These are phyloP conservation scores for Coecobrya sp. DNA, from an alignment of 2,888 invertebrate genomes.

Conservation along the genomic window DNA sequence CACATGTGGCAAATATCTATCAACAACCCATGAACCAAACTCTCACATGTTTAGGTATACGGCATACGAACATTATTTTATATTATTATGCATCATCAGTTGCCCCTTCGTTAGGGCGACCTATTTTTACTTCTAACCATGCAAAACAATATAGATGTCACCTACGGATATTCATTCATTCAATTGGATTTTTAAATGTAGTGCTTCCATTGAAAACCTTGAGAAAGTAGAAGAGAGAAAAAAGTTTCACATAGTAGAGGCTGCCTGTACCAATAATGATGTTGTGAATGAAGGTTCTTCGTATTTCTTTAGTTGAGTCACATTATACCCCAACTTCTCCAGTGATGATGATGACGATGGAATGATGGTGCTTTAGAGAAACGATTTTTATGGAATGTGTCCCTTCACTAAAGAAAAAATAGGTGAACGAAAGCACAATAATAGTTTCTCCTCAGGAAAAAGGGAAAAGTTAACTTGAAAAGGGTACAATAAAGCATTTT, in stretches of 20 bases:
- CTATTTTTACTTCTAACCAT: background rate
- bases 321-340: background rate
- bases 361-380: background rate
- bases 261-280: no score
- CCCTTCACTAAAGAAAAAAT: background rate
- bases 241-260: background rate
- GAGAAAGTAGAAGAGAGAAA: background rate
- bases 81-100: background rate
- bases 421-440: background rate
- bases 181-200: conserved; percentile 17
- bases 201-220: background rate
- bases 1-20: background rate
- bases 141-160: conserved; percentile 29
- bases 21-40: background rate
- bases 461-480: conserved; percentile 16
- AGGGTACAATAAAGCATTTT: conserved; percentile 30
- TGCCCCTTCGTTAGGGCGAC: background rate
- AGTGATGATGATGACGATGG: conserved; percentile 5
- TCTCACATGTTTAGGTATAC: background rate
- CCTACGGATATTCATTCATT: conserved; percentile 39
- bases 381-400: background rate
- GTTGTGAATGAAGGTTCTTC: no score
- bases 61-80: background rate
- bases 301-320: background rate
- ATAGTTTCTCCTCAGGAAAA: background rate